A percentile compares a stretch with the other conserved stretches of the same genome.
phyloP scores from a whole-genome alignment of 53 echinoderm and acorn worm genomes.

The Actinopyga echinites region DNA sequence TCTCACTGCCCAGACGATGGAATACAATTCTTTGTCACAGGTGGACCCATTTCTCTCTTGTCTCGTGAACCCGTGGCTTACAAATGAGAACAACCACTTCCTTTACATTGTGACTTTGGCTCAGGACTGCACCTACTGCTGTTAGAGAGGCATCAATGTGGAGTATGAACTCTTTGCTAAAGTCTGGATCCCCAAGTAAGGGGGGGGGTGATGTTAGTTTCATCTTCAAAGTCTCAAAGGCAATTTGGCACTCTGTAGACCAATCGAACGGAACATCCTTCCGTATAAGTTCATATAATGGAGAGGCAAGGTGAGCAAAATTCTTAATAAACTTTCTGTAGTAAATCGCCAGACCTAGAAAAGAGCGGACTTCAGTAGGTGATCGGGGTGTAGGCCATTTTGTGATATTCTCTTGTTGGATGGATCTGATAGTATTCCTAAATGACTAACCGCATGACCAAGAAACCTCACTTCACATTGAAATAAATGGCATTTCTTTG shows the following conservation, averaged over 20 bases:
- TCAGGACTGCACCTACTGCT: conserved; percentile 53
- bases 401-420: neutral
- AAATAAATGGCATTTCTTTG: neutral
- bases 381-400: neutral
- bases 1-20: conserved; percentile 56
- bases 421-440: neutral
- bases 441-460: neutral
- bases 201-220: conserved; percentile 54
- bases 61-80: conserved; percentile 28
- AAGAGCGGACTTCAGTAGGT: neutral
- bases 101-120: conserved; percentile 8
- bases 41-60: conserved; percentile 48
- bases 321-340: neutral
- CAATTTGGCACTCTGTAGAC: conserved; percentile 32
- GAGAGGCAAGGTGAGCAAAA: neutral
- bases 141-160: conserved; percentile 59
- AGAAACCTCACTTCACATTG: neutral
- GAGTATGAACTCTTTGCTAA: conserved; percentile 27
- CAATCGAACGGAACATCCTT: conserved; percentile 48
- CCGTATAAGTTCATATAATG: neutral
- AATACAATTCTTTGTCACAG: conserved; percentile 48
- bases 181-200: conserved; percentile 62
- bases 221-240: conserved; percentile 3
- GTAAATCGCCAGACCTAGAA: neutral
- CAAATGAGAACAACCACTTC: conserved; percentile 63